phyloP scores from a whole-genome alignment of 2,113 vertebrate genomes.

The Tringa solitaria region DNA sequence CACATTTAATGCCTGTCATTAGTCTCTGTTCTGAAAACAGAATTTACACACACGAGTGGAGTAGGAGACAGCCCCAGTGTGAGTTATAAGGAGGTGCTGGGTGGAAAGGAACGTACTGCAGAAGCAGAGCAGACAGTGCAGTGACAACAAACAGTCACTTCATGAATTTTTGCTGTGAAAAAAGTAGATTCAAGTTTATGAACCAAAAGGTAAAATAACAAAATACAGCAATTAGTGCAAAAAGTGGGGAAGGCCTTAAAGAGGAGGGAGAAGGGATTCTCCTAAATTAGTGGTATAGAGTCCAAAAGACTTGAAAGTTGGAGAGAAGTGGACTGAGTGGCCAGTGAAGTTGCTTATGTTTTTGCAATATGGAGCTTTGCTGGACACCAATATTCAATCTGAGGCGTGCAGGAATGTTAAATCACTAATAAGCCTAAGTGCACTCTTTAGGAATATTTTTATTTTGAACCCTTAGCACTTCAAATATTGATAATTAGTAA shows the following conservation, averaged over 20 bases:
- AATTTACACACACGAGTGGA: neutral
- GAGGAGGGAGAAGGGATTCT: neutral
- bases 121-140: neutral
- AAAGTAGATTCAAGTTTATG: neutral
- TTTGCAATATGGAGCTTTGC: neutral
- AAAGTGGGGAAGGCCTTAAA: neutral
- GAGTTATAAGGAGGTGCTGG: neutral
- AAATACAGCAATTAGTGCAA: neutral
- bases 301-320: neutral
- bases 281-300: neutral
- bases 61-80: neutral
- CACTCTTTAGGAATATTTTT: neutral
- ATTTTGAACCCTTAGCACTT: neutral
- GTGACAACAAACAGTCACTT: neutral
- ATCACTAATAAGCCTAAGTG: neutral
- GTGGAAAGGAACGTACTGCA: rapidly evolving
- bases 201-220: neutral
- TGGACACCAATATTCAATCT: neutral
- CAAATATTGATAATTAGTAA: neutral
- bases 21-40: neutral
- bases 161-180: neutral
- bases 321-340: neutral
- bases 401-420: neutral
- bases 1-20: neutral
- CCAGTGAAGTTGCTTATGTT: neutral